Base-by-base conservation (phyloP, 2,888 invertebrate genomes). In the Pegoplata infirma region DNA sequence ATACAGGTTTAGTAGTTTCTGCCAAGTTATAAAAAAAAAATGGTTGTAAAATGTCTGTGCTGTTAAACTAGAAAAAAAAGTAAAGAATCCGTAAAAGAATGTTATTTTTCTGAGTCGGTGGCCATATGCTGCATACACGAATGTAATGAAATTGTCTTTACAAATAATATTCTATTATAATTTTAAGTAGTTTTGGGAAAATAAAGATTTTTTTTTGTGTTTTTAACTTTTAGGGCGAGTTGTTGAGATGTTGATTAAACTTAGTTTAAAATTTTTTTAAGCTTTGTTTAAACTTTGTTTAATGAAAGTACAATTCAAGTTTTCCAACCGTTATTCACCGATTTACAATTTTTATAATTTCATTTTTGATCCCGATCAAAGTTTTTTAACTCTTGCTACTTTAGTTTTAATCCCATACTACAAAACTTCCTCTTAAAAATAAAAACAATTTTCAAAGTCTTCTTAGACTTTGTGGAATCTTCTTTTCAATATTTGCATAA, bases 11-110 rank as follows among this genome's bases (percentile, higher is more conserved):
- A 72, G 55, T 10, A 40, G 36, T 46, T 16, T 56, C 36, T 63
- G 40, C 36, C 25, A 64, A 64, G 56, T 64, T 64, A 72, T 64
- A 64, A 72, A 56, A 46, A n/a, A n/a, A 64, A 55, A 25, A 46
- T 55, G 16, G 63, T 55, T 10, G 32, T 32, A 32, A 8, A 32
- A 32, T 32, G 32, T 32, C 10, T 10, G n/a, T n/a, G 32, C 32
- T 10, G 10, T 32, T 6, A 10, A 7, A 10, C 1, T 2, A 32
- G 8, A 32, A 32, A n/a, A n/a, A n/a, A n/a, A n/a, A n/a, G n/a
- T 32, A 32, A 32, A 32, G 28, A 32, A 10, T 32, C 1, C 8
- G 32, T 32, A 1, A 4, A 4, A 10, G 12, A 32, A 10, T n/a
- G n/a, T n/a, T n/a, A 10, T 32, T 7, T 32, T 32, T 32, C 8